phyloP scores from a whole-genome alignment of 92 coral and sea anemone species.

The Plumapathes pennacea region DNA sequence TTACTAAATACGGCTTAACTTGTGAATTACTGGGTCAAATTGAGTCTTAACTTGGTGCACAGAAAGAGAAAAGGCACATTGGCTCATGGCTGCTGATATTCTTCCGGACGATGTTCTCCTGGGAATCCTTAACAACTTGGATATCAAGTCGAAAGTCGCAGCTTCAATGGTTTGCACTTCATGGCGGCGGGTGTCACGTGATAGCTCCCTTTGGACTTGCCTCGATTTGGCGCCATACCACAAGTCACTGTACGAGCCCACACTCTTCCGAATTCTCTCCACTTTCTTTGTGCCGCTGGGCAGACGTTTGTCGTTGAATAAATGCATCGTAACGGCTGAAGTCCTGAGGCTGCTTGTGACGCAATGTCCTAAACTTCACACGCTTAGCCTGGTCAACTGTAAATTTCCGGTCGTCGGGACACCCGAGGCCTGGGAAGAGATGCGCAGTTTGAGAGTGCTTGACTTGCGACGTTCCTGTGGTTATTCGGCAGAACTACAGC shows the following conservation, averaged over 20 bases:
- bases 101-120: constrained; percentile 68
- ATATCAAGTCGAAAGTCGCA: constrained; percentile 24
- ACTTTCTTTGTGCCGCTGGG: constrained; percentile 62
- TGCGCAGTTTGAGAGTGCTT: constrained; percentile 26
- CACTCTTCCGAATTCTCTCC: constrained; percentile 30
- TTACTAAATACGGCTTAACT: too few species aligned
- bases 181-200: constrained; percentile 65
- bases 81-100: too few species aligned
- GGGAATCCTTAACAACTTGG: constrained; percentile 47
- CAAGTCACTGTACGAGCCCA: constrained; percentile 3
- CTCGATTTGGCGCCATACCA: constrained; percentile 54
- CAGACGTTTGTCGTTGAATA: constrained; percentile 36
- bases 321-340: constrained; percentile 29
- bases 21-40: too few species aligned
- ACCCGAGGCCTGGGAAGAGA: constrained; percentile 19
- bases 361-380: constrained; percentile 33
- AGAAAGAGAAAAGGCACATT: too few species aligned
- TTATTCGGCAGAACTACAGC: constrained; percentile 44
- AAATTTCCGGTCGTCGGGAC: constrained; percentile 38
- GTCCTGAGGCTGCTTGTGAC: constrained; percentile 27
- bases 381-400: constrained; percentile 54
- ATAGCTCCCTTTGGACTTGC: constrained; percentile 62
- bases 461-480: constrained; percentile 66
- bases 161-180: constrained; percentile 52
- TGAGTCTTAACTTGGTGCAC: too few species aligned